Evolutionary conservation across 2,113 vertebrate species (phyloP), one percentile per base, ranked within the genome.

Genomic region (Grammomys dolichurus): DNA sequence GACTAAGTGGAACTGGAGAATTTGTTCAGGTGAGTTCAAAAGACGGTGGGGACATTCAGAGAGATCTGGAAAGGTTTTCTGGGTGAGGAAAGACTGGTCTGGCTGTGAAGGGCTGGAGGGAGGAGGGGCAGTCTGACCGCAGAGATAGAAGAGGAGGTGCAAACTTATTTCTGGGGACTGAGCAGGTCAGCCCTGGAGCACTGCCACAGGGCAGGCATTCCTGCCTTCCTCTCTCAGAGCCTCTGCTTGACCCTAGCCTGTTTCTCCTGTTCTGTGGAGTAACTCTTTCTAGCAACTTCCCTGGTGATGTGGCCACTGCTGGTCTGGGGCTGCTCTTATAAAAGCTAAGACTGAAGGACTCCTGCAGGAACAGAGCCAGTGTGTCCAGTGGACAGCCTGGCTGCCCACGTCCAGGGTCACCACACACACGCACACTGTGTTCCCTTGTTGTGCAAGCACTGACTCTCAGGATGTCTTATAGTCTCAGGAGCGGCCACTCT

Each of bases 361-460:
- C n/a, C 1, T 40, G 20, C 12, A 2, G 5, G 17, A 1, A 11
- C 26, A 67, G 31, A 26, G n/a, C 17, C 24, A 56, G 14, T 17
- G 7, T 20, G 51, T 20, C 7, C 5, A 2, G 3, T 1, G 33
- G 84, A 16, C 31, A 11, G 0, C 43, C 1, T 8, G 0, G 36
- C 36, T 3, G 0, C 7, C 7, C 19, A 24, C 0, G 13, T 51
- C 58, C 12, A 3, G 46, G 69, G 40, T 17, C 84, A 10, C 69
- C 31, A 0, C 54, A 8, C 36, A 0, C 0, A 1, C 4, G 14
- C 36, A 2, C 40, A 3, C 24, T 12, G 0, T 13, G 5, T 54
- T 60, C 54, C 9, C 1, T 24, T 56, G 28, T 3, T 51, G 4
- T 51, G 43, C 16, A 9, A 54, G 40, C 51, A 51, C 28, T 7